phyloP scores from a whole-genome alignment of 2,888 invertebrate species.

The Orthosia incerta region DNA sequence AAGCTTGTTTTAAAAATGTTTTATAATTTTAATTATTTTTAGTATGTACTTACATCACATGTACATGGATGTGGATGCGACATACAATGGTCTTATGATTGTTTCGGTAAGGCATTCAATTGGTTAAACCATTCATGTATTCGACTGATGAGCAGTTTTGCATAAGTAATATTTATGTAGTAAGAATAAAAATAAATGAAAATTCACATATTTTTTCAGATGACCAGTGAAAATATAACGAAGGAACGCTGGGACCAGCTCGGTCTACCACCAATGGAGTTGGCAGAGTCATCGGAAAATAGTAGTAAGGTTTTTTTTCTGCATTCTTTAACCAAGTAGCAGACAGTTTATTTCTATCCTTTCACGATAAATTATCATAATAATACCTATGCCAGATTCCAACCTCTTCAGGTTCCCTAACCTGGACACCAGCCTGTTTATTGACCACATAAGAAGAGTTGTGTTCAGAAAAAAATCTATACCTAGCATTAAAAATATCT shows the following conservation, averaged over 20 bases:
- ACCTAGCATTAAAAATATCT: too few species aligned
- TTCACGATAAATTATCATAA: background rate
- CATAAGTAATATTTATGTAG: background rate
- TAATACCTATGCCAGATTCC: background rate
- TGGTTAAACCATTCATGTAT: too few species aligned
- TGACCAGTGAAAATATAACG: constrained; percentile 72
- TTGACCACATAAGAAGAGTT: background rate
- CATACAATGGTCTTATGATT: too few species aligned
- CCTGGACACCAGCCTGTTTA: background rate
- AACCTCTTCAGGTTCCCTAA: background rate
- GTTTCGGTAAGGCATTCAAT: too few species aligned
- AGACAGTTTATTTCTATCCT: too few species aligned
- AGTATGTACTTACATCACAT: too few species aligned
- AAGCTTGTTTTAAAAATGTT: too few species aligned
- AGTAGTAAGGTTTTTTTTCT: constrained; percentile 63
- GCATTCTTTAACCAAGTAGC: background rate
- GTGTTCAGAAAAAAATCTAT: too few species aligned
- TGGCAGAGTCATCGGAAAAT: constrained; percentile 82
- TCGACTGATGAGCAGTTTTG: background rate
- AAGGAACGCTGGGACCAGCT: constrained; percentile 74
- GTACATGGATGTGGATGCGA: too few species aligned
- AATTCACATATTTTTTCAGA: constrained; percentile 68
- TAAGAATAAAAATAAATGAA: background rate
- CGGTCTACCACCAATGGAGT: constrained; percentile 85
- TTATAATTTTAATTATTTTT: too few species aligned